These are phyloP conservation scores for Apodemia duryi DNA, from an alignment of 2,888 invertebrate genomes.

Conservation along the genomic window DNA sequence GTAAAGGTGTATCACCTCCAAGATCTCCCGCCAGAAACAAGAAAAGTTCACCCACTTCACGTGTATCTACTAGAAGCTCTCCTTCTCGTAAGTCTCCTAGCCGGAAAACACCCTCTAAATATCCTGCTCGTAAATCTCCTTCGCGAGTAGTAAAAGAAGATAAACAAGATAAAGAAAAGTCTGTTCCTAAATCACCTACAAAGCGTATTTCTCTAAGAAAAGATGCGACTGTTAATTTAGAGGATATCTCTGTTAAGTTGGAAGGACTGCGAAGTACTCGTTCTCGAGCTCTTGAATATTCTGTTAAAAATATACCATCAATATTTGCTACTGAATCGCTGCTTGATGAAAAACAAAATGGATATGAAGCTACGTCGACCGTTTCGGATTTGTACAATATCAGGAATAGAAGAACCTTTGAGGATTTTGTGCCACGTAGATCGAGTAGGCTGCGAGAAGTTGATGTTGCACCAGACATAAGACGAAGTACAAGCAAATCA, in stretches of 20 bases:
- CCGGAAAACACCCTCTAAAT: constrained; percentile 64
- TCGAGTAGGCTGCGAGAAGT: constrained; percentile 57
- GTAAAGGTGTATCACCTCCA: constrained; percentile 61
- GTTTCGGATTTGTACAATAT: constrained; percentile 46
- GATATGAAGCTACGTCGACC: constrained; percentile 42
- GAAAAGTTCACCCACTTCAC: constrained; percentile 58
- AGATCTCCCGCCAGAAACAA: constrained; percentile 67
- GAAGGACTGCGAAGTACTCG: constrained; percentile 50
- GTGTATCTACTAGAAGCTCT: constrained; percentile 36
- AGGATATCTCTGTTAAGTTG: constrained; percentile 45
- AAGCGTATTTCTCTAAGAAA: constrained; percentile 53
- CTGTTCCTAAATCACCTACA: constrained; percentile 50
- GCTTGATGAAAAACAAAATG: constrained; percentile 50
- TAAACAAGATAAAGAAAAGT: constrained; percentile 43
- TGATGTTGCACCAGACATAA: constrained; percentile 50
- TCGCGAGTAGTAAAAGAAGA: constrained; percentile 47
- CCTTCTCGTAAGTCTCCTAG: constrained; percentile 71
- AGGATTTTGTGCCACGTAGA: constrained; percentile 52
- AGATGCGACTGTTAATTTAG: constrained; percentile 45
- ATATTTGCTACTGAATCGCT: constrained; percentile 38
- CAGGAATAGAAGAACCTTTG: constrained; percentile 50
- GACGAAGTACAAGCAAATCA: constrained; percentile 59
- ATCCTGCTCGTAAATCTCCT: constrained; percentile 67
- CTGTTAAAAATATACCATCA: constrained; percentile 50
- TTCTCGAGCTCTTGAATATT: constrained; percentile 56